These are phyloP conservation scores for Cheilosia impressa DNA, from an alignment of 2,888 invertebrate species.

Conservation along the genomic window DNA sequence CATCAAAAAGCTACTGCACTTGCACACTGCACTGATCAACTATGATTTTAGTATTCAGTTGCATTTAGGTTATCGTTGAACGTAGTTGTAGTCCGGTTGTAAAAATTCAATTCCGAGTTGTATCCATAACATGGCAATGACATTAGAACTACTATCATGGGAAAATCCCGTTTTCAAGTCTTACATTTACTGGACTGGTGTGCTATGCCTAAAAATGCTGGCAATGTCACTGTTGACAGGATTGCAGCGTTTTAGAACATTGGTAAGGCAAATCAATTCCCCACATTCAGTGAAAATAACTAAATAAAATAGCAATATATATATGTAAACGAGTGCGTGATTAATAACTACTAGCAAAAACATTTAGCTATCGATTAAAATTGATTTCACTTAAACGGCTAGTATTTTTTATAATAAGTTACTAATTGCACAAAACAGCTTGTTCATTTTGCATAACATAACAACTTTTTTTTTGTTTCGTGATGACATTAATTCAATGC, in stretches of 20 bases:
- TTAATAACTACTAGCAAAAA: background rate
- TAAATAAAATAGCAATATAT: no score
- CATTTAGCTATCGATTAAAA: no score
- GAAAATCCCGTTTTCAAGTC: conserved; percentile 82
- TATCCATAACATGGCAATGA: conserved; percentile 9
- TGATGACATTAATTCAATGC: background rate
- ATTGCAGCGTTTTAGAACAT: conserved; percentile 82
- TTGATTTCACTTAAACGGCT: background rate
- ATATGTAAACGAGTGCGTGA: no score
- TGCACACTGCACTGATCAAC: background rate
- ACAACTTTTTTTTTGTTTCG: background rate
- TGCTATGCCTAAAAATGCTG: conserved; percentile 84
- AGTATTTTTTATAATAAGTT: background rate
- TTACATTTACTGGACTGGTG: conserved; percentile 83
- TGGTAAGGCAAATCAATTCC: conserved; percentile 78
- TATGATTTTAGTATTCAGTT: conserved; percentile 7
- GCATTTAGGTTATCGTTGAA: background rate
- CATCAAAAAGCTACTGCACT: no score
- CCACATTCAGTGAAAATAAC: background rate
- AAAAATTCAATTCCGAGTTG: background rate
- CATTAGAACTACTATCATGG: conserved; percentile 71
- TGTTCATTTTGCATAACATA: background rate
- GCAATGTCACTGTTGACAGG: conserved; percentile 83
- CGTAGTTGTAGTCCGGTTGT: background rate
- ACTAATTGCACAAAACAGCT: background rate